Evolutionary conservation across 2,888 invertebrate genomes (phyloP).

Genomic region (Cremastobaeus sp.): DNA sequence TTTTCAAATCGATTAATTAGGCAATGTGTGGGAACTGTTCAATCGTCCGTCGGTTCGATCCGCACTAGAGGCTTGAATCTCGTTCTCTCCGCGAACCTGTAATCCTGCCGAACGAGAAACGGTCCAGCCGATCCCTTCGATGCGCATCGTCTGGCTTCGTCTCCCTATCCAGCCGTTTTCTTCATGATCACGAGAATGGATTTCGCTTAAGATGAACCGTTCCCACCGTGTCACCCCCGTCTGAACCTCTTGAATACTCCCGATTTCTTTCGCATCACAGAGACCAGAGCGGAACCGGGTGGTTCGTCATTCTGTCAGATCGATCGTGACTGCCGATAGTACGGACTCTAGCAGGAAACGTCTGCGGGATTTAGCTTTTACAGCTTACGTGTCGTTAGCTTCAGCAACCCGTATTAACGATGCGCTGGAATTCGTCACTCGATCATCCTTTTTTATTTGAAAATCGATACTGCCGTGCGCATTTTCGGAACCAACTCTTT

Average conservation of each 20-base stretch:
- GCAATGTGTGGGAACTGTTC: conserved; percentile 77
- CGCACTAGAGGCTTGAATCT: conserved; percentile 74
- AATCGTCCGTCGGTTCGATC: conserved; percentile 69
- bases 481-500: conserved; percentile 35
- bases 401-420: conserved; percentile 60
- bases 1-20: conserved; percentile 79
- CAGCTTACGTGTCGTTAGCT: conserved; percentile 59
- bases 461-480: conserved; percentile 38
- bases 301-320: conserved; percentile 68
- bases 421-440: conserved; percentile 49
- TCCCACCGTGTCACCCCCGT: conserved; percentile 64
- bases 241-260: conserved; percentile 44
- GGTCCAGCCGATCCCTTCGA: conserved; percentile 54
- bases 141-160: conserved; percentile 48
- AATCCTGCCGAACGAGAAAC: conserved; percentile 72
- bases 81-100: conserved; percentile 78
- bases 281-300: conserved; percentile 62
- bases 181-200: conserved; percentile 61
- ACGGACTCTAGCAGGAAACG: conserved; percentile 56
- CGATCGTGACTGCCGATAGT: conserved; percentile 60
- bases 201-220: conserved; percentile 42
- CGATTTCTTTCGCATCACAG: conserved; percentile 56
- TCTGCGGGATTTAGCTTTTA: conserved; percentile 60
- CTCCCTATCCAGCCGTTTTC: conserved; percentile 57
- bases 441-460: conserved; percentile 37